phyloP scores from a whole-genome alignment of 2,113 vertebrate species.

The Trogon melanurus region DNA sequence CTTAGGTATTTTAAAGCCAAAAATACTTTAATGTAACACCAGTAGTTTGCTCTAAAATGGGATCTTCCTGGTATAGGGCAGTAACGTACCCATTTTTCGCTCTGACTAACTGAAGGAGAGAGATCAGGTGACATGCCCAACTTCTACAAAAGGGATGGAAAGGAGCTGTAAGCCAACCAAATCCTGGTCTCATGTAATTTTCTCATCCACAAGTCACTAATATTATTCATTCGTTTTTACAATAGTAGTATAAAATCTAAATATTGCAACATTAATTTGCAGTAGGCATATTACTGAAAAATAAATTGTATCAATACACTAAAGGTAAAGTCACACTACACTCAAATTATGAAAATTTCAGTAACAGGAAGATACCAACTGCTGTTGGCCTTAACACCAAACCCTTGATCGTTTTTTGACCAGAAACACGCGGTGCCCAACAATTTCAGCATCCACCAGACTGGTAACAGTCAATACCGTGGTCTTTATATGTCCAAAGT shows the following conservation, averaged over 20 bases:
- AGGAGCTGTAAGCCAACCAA: background rate
- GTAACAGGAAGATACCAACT: background rate
- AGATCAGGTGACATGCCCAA: background rate
- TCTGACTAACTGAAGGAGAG: background rate
- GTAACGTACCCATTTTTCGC: background rate
- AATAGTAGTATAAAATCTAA: background rate
- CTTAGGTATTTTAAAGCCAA: background rate
- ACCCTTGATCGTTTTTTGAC: background rate
- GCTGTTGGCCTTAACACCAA: background rate
- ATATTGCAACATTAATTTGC: background rate
- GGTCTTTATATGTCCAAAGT: fast-evolving
- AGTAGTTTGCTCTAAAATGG: background rate
- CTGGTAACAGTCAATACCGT: fast-evolving
- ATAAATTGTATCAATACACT: background rate
- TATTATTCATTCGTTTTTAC: background rate
- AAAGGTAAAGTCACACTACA: background rate
- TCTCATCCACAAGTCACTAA: background rate
- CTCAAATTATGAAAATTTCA: background rate
- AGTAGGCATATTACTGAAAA: background rate
- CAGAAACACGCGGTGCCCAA: background rate
- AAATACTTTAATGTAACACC: background rate
- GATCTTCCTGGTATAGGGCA: background rate
- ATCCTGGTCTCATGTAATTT: background rate
- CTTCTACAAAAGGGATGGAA: background rate
- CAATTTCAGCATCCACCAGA: background rate